These are phyloP conservation scores for Martes martes DNA, from an alignment of 2,113 vertebrate species.

Conservation along the genomic window DNA sequence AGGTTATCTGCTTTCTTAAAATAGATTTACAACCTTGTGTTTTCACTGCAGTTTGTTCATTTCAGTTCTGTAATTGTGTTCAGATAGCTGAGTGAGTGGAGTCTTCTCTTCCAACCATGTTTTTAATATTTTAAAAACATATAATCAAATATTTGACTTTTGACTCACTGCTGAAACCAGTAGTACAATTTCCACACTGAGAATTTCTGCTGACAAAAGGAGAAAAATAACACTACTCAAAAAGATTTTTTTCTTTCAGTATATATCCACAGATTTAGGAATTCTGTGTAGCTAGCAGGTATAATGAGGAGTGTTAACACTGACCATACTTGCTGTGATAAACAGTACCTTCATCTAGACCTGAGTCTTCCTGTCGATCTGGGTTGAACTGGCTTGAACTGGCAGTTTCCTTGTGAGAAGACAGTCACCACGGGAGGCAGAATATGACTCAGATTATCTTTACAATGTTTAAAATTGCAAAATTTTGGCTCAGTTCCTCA, in stretches of 20 bases:
- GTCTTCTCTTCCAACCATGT: background rate
- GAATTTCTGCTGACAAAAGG: background rate
- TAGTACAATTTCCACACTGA: background rate
- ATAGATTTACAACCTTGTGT: background rate
- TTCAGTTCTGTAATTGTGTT: background rate
- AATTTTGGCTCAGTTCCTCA: background rate
- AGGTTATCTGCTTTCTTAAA: background rate
- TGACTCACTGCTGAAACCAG: background rate
- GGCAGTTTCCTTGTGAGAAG: background rate
- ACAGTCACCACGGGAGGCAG: background rate
- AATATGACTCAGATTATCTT: background rate
- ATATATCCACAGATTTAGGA: background rate
- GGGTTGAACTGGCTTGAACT: background rate
- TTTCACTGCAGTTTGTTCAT: background rate
- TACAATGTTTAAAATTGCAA: background rate
- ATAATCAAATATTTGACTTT: background rate
- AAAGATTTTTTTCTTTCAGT: background rate
- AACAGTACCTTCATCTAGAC: background rate
- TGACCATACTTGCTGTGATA: background rate
- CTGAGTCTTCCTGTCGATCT: background rate
- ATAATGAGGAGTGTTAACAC: background rate
- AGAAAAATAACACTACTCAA: background rate
- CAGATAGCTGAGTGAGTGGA: background rate
- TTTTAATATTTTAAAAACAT: background rate
- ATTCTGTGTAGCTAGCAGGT: background rate